phyloP scores from a whole-genome alignment of 2,888 invertebrate genomes.

The Hemicrepidius hirtus region DNA sequence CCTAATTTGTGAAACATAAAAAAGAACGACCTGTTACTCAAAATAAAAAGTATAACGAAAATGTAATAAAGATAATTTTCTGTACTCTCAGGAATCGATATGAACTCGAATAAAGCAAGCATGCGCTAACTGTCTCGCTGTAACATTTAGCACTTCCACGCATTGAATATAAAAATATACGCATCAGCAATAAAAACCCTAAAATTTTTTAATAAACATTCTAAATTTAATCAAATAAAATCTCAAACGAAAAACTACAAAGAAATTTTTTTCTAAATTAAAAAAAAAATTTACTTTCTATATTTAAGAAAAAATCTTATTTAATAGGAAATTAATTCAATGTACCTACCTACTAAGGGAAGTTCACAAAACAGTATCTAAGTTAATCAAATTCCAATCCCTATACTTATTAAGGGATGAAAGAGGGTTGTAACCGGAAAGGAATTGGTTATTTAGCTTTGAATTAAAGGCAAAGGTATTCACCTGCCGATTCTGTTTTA shows the following conservation, averaged over 20 bases:
- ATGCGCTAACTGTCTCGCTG: constrained; percentile 26
- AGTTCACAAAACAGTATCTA: neutral
- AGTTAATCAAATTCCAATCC: constrained; percentile 16
- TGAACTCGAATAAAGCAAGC: constrained; percentile 25
- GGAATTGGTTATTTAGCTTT: constrained; percentile 1
- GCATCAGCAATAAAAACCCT: too few species aligned
- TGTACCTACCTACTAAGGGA: too few species aligned
- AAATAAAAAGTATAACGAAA: constrained; percentile 34
- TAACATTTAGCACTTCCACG: neutral
- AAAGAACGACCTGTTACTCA: neutral
- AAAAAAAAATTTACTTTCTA: too few species aligned
- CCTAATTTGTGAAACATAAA: neutral
- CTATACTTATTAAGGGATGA: constrained; percentile 9
- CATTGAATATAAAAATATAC: neutral
- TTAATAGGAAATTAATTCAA: too few species aligned
- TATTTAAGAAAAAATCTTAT: too few species aligned
- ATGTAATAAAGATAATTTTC: constrained; percentile 34
- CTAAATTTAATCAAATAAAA: too few species aligned
- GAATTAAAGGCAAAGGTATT: neutral
- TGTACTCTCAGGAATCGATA: constrained; percentile 30
- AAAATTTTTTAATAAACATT: too few species aligned
- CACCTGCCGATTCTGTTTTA: neutral
- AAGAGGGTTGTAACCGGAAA: neutral
- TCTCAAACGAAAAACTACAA: too few species aligned
- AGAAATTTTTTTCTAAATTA: too few species aligned